Base-by-base conservation (phyloP, 2,888 invertebrate genomes). In the Epirrhoe tristata region DNA sequence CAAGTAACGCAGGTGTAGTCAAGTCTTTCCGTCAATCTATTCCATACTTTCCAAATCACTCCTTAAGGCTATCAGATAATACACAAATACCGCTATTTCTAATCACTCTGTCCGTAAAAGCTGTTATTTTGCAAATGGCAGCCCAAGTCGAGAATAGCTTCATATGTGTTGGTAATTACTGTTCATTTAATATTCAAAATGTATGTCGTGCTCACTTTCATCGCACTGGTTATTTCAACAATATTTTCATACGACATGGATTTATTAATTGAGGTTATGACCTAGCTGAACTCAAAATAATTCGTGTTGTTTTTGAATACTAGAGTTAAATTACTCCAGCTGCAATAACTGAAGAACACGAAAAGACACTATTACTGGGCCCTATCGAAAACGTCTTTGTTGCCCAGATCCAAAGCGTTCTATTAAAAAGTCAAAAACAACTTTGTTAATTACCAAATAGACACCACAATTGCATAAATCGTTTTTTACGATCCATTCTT, bases 101-200 rank as follows among this genome's bases (percentile, higher is more conserved):
- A 89, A 89, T 89, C 82, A 82, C 76, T 78, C 77, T 73, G 70
- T 74, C 66, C 70, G 77, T 84, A 81, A 80, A 85, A 85, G 82
- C 82, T 83, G 80, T 89, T 87, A 90, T 90, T 90, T 90, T 70
- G 88, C 88, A 87, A 89, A 87, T 84, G 79, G 82, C 80, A 76
- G 80, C 75, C 66, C 67, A 77, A 65, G 71, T 71, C 73, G 75
- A 76, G 78, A 84, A 85, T 84, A 82, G 82, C 83, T 83, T 81
- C 76, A 83, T 85, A 83, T 81, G 82, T 82, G 78, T 79, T 76
- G 79, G 73, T 85, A 82, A 85, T 85, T 81, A 77, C 74, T 48
- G 34, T 34, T 34, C 34, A 12, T 10, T 43, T 43, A 43, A 12
- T 12, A 43, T 43, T 43, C 39, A 43, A 43, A 43, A 34, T 7